Evolutionary conservation across 2,113 vertebrate genomes (phyloP), one percentile per base, ranked within the genome.

Genomic region (Ammodytes marinus): DNA sequence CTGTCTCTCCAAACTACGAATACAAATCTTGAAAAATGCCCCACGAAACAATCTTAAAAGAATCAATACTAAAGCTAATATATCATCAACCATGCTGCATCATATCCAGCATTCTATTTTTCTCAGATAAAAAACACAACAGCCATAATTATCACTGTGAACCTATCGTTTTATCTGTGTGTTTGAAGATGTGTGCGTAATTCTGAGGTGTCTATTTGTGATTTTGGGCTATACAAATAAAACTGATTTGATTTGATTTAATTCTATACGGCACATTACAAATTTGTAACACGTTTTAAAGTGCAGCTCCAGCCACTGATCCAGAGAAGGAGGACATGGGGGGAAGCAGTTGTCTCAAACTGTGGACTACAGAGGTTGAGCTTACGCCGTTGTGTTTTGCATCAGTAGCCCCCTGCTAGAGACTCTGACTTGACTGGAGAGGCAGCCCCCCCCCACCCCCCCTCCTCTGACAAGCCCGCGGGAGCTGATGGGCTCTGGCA

Each of bases 401-500:
- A 88, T 94, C 89, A 94, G 93, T 94, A 93, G 95, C 93, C 47
- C 27, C 83, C 89, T 87, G 84, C 94, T 95, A n/a, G 39, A 84
- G 58, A 72, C 17, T 19, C 75, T 76, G 66, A 59, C 54, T 81
- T 95, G 88, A 82, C 83, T 82, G 92, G 89, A 90, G 80, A 93
- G 92, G 90, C 94, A 94, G 95, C 95, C 64, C 72, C 66, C 37
- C 59, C 15, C 9, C 39, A 27, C 27, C 59, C 15, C 42, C 82
- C 73, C 88, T 83, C 94, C 93, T 89, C 84, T 83, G 92, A 90
- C 92, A 86, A 53, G 89, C 83, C 83, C 68, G 77, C 89, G 82
- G 90, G 91, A 93, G 82, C 90, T 95, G 93, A 95, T 90, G 95
- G 90, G 89, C 71, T 82, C 92, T 87, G 80, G 89, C 94, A 92